Base-by-base conservation (phyloP, 2,113 vertebrate species). In the Sciurus niger region DNA sequence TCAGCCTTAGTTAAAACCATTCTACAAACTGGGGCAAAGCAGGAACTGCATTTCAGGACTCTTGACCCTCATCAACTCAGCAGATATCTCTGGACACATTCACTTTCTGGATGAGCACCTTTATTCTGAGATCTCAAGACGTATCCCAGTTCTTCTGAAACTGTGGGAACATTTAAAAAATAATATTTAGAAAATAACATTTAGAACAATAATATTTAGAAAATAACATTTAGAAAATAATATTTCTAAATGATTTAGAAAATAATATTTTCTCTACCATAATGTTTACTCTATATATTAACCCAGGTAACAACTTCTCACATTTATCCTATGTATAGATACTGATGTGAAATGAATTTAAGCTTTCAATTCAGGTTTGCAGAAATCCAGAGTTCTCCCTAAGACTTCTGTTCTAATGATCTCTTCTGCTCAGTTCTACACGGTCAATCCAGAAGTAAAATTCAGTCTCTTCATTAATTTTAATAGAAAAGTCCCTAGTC, bases 221-320 rank as follows among this genome's bases (percentile, higher is more conserved):
- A 94, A 96, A 86, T 63, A 93, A 16, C 40, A 25, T 93, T 92
- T 93, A 8, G 48, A 40, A 94, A 96, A 86, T 63, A 93, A 16
- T 46, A 25, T 93, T 92, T 93, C 40, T 40, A 40, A 40, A 40
- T 40, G 40, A 40, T 40, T 40, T 40, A 8, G 48, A 40, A 94
- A 96, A 86, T 63, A 93, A 16, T 46, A 25, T 93, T 92, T 93
- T 77, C 25, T 78, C 1, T 76, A 22, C 70, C 46, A 85, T 73
- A 28, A 16, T 65, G 43, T 25, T 95, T 2, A 51, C 18, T 63
- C 11, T 48, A 28, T 30, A 34, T 72, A 40, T 67, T 88, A 51
- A n/a, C 17, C 48, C 48, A 53, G 58, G 48, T 16, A 16, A 32
- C 34, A 73, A 34, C 28, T 34, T 55, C 9, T 60, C 67, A 43